Conservation (phyloP, 2,888 invertebrate genomes). For the Cotesia congregata region DNA sequence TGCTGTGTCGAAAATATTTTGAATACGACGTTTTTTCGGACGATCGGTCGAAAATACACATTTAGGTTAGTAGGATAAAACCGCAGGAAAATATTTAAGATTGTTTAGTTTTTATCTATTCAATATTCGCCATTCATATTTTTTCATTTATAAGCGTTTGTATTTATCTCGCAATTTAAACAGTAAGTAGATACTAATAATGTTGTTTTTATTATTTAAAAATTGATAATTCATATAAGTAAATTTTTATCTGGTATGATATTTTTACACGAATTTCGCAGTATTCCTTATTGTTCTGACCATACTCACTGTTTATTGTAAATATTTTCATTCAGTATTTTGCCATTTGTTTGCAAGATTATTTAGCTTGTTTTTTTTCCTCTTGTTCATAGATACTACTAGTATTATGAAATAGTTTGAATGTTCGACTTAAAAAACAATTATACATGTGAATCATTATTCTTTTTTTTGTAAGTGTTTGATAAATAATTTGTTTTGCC, state of each 20-base stretch:
- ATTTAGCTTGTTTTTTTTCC: not conserved
- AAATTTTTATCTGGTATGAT: not conserved
- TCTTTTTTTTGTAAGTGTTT: not conserved
- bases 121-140: not conserved
- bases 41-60: conserved; percentile 60
- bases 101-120: not conserved
- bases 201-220: not conserved
- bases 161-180: not conserved
- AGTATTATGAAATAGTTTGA: not conserved
- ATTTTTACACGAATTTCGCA: not conserved
- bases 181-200: not conserved
- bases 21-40: conserved; percentile 55
- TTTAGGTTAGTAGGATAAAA: conserved; percentile 61
- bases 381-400: not conserved
- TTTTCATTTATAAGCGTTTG: not conserved
- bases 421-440: not conserved
- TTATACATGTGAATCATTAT: not conserved
- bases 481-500: not conserved
- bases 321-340: not conserved
- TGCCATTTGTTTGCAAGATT: not conserved
- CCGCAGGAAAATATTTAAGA: conserved; percentile 25
- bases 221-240: not conserved
- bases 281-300: not conserved
- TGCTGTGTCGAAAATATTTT: conserved; percentile 56
- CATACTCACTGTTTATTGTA: not conserved